A percentile compares a stretch with the other conserved stretches of the same genome.
phyloP scores from a whole-genome alignment of 2,797 vertebrate species.

The Loris lydekkerianus region DNA sequence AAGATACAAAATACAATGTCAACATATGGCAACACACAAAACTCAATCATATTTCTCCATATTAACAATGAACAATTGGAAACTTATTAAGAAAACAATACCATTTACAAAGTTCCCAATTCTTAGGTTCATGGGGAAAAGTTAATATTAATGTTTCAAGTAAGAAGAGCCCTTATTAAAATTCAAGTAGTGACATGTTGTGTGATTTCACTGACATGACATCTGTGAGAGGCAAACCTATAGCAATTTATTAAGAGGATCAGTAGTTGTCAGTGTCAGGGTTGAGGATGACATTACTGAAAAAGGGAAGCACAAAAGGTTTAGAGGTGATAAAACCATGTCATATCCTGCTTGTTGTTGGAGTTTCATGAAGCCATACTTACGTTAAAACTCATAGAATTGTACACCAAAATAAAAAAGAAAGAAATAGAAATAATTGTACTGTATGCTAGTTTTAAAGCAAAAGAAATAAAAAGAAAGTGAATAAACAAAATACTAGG shows the following conservation, averaged over 20 bases:
- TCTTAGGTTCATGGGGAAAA: too few relatives aligned
- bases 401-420: neutral
- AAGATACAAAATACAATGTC: neutral
- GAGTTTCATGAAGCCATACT: neutral
- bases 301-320: neutral
- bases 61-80: neutral
- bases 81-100: neutral
- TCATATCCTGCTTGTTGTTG: neutral
- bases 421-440: neutral
- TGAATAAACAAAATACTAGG: neutral
- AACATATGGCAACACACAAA: neutral
- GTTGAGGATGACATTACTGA: neutral
- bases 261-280: neutral
- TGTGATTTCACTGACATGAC: neutral
- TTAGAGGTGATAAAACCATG: neutral
- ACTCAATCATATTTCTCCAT: neutral
- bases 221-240: neutral
- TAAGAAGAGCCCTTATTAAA: too few relatives aligned
- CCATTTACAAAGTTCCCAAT: neutral
- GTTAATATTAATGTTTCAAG: too few relatives aligned
- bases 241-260: neutral
- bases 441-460: neutral
- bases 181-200: neutral
- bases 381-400: neutral
- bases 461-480: neutral